Conservation (phyloP, 2,888 invertebrate genomes). For the Agonopterix heracliana region DNA sequence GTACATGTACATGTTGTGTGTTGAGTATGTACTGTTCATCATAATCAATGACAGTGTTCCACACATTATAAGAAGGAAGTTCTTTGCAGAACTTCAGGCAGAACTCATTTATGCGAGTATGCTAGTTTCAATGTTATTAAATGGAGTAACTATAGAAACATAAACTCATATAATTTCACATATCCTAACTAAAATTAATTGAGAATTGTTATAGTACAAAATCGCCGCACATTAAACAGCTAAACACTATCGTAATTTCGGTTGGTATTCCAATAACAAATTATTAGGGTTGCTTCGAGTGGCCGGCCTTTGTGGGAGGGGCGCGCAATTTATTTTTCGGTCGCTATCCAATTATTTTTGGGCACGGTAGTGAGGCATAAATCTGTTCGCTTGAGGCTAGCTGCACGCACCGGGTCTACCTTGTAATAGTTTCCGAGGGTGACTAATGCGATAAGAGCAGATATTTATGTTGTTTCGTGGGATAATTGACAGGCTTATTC, state of each 20-base stretch:
- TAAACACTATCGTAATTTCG: slow-evolving; percentile 25
- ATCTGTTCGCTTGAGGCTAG: slow-evolving; percentile 33
- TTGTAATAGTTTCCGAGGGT: slow-evolving; percentile 33
- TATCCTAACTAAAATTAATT: no score
- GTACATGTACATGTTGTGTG: no score
- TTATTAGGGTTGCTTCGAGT: slow-evolving; percentile 47
- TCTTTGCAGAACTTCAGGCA: no score
- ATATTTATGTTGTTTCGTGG: slow-evolving; percentile 35
- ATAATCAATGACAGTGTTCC: no score
- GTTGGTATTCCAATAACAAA: slow-evolving; percentile 50
- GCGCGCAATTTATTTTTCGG: slow-evolving; percentile 66
- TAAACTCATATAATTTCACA: no score
- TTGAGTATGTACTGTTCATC: no score
- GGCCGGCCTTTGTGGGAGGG: slow-evolving; percentile 28
- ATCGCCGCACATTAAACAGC: background rate
- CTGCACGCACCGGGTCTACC: slow-evolving; percentile 35
- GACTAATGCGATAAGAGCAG: slow-evolving; percentile 41
- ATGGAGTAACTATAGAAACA: no score
- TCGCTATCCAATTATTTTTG: slow-evolving; percentile 70
- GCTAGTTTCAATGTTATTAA: no score
- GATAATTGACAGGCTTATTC: slow-evolving; percentile 15
- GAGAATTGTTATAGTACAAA: background rate
- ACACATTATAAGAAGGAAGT: no score
- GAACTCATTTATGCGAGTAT: no score
- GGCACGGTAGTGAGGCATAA: slow-evolving; percentile 63